Conservation (phyloP, 2,113 vertebrate genomes). For the Nothoprocta pentlandii region DNA sequence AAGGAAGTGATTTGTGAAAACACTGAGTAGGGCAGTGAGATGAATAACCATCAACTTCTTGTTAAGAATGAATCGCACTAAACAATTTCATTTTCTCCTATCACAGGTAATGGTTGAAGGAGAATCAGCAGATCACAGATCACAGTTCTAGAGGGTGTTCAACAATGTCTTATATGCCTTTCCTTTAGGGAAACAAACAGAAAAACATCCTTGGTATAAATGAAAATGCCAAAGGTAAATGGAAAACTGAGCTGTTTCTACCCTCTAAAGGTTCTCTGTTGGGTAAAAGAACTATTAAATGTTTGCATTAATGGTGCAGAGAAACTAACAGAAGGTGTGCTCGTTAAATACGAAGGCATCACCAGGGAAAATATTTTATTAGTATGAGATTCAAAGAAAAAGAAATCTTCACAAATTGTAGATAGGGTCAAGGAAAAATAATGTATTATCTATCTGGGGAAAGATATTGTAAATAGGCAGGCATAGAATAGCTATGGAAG, state of each 20-base stretch:
- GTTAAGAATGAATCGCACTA: background rate
- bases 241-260: background rate
- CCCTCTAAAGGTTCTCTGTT: background rate
- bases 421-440: background rate
- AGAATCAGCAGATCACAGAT: background rate
- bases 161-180: background rate
- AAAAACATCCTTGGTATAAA: background rate
- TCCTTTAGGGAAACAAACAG: background rate
- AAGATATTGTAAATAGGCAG: background rate
- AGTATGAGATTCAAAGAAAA: background rate
- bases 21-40: background rate
- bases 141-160: background rate
- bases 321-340: background rate
- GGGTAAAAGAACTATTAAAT: background rate
- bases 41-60: background rate
- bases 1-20: background rate
- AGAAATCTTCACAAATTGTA: background rate
- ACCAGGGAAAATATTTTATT: background rate
- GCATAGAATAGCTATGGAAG: background rate
- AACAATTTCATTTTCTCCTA: background rate
- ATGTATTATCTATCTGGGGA: accelerated
- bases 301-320: background rate
- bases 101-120: background rate
- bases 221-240: background rate
- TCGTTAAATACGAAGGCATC: background rate